phyloP scores from a whole-genome alignment of 2,797 vertebrate genomes.

The Centropyge bicolor region DNA sequence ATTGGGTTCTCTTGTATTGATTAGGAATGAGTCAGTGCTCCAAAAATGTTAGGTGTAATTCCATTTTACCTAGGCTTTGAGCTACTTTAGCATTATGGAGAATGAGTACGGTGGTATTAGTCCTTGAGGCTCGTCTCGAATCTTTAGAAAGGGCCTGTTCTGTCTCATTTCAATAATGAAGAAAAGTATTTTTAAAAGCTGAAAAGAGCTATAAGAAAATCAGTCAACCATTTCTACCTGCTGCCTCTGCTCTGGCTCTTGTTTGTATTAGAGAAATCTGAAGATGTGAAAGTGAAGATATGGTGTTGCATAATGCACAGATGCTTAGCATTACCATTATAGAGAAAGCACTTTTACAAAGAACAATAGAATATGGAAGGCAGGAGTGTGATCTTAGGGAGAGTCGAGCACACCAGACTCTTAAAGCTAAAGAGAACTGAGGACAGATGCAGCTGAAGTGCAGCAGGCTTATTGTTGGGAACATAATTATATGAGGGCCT shows the following conservation, averaged over 20 bases:
- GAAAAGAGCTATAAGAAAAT: conserved; percentile 54
- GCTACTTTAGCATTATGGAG: conserved; percentile 27
- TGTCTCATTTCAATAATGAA: conserved; percentile 61
- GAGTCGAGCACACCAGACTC: conserved; percentile 24
- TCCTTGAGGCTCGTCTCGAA: conserved; percentile 41
- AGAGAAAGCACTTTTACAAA: conserved; percentile 39
- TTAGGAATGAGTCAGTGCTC: conserved; percentile 36
- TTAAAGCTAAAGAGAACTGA: conserved; percentile 35
- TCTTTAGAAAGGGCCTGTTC: conserved; percentile 42
- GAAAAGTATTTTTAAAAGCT: conserved; percentile 46
- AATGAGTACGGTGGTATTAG: conserved; percentile 31
- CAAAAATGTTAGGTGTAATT: conserved; percentile 39
- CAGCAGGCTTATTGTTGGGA: conserved; percentile 48
- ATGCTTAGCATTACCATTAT: conserved; percentile 18
- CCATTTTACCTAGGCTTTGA: conserved; percentile 40
- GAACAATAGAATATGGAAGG: conserved; percentile 48
- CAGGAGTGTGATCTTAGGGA: conserved; percentile 21
- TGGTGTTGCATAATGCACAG: conserved; percentile 32
- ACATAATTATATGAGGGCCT: conserved; percentile 51
- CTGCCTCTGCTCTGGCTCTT: conserved; percentile 26
- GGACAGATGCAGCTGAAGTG: conserved; percentile 40
- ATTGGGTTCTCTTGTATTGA: conserved; percentile 31
- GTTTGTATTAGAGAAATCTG: conserved; percentile 43
- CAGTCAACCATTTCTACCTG: conserved; percentile 47
- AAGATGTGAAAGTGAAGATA: conserved; percentile 48